Evolutionary conservation across 2,113 vertebrate genomes (phyloP).

Genomic region (Sylvilagus bachmani): DNA sequence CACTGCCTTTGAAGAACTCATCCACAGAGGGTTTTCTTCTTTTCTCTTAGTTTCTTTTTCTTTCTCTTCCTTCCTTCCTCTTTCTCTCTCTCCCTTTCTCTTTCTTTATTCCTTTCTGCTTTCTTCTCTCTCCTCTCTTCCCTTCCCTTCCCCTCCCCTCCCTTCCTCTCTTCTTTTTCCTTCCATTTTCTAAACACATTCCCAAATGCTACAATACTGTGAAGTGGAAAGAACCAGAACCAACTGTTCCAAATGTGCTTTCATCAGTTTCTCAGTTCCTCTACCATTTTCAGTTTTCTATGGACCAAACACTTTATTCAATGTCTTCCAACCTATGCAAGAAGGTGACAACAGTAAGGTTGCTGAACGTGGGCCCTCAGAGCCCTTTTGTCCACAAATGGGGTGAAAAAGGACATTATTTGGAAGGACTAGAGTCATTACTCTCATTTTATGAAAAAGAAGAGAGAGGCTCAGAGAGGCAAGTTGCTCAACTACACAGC

Average conservation of each 20-base stretch:
- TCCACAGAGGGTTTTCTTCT: neutral
- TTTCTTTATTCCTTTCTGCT: too few species aligned
- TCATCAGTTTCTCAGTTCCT: neutral
- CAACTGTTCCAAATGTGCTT: conserved; percentile 60
- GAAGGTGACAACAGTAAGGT: neutral
- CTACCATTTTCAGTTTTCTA: neutral
- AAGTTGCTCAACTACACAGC: neutral
- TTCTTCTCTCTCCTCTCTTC: too few species aligned
- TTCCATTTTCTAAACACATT: neutral
- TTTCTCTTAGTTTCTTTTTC: neutral
- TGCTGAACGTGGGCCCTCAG: neutral
- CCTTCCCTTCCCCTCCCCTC: too few species aligned
- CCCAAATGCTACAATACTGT: neutral
- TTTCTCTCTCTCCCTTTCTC: too few species aligned
- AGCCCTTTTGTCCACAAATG: neutral
- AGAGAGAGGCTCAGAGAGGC: neutral
- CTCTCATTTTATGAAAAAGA: neutral
- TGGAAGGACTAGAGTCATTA: neutral
- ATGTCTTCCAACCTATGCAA: neutral
- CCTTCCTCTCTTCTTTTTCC: neutral
- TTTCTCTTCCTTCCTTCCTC: too few species aligned
- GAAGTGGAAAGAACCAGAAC: conserved; percentile 32
- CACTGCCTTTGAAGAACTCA: neutral
- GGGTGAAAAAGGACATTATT: neutral
- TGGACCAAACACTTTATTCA: neutral